Percentiles rank a stretch among this genome's conserved stretches.
These are phyloP conservation scores for Pogonocherus hispidulus DNA, from an alignment of 2,888 invertebrate species.

Conservation along the genomic window DNA sequence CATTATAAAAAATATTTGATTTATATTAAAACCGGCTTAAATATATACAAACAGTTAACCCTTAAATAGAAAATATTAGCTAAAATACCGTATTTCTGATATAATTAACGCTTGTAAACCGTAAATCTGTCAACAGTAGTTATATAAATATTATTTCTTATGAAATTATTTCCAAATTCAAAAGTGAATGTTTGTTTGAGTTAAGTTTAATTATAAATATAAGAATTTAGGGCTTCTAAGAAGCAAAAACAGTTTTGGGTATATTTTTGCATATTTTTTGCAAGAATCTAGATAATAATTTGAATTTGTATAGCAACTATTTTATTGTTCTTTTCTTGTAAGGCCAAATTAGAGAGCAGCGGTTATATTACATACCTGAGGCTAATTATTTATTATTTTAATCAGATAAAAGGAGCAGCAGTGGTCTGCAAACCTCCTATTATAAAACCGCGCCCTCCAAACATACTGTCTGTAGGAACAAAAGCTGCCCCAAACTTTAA, in stretches of 20 bases:
- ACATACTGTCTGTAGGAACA: constrained; percentile 14
- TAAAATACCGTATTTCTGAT: not conserved
- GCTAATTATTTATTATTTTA: constrained; percentile 14
- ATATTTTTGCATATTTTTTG: not conserved
- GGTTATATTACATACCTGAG: not conserved
- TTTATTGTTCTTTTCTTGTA: not conserved
- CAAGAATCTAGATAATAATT: not conserved
- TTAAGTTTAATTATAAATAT: too few relatives aligned
- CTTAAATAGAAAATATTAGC: not conserved
- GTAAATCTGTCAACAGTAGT: not conserved
- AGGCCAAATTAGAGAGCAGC: not conserved
- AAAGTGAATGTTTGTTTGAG: too few relatives aligned
- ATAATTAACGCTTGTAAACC: not conserved
- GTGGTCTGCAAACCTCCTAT: constrained; percentile 17
- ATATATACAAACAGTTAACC: not conserved
- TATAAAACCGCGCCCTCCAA: constrained; percentile 14
- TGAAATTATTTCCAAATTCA: not conserved
- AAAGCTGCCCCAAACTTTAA: constrained; percentile 6
- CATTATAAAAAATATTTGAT: too few relatives aligned
- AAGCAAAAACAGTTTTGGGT: too few relatives aligned
- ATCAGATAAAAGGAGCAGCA: constrained; percentile 18
- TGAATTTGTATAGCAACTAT: not conserved
- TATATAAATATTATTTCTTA: not conserved
- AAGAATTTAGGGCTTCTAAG: too few relatives aligned
- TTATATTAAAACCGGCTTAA: not conserved